Evolutionary conservation across 2,113 vertebrate genomes (phyloP), one percentile per base, ranked within the genome.

Genomic region (Chelonoidis abingdonii): DNA sequence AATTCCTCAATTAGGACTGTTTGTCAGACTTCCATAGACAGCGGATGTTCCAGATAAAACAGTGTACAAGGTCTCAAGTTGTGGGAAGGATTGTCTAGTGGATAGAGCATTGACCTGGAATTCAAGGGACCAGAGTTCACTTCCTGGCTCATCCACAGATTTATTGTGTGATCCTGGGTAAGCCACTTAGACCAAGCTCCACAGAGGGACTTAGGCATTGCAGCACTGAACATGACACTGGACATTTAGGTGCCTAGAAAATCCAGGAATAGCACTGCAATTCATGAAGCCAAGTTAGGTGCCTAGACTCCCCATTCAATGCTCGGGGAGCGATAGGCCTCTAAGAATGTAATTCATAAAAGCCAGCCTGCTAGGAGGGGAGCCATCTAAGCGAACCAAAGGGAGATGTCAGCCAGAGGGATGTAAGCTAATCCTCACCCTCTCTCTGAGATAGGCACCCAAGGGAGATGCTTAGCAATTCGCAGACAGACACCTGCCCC

Each of bases 121-220:
- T 10, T 21, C 25, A 2, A 69, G 35, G 62, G 31, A 69, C 13
- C 62, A n/a, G 59, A 14, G 35, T 65, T 65, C 31, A 65, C 31
- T 38, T 80, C 29, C 44, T 47, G 38, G 52, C 6, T 79, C 78
- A 21, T 59, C 92, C 24, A 38, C 24, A 5, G 9, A 2, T 7
- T 0, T 2, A 75, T 35, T 8, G 65, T 41, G 0, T 14, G 22
- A 52, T 65, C 56, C 38, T 0, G 8, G 49, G n/a, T 22, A 53
- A 69, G 27, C 31, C 62, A 69, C 62, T 69, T 69, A n/a, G 14
- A 14, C 8, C 8, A 3, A 35, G 14, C n/a, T n/a, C 62, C 35
- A n/a, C 17, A 69, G 19, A 69, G 62, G 35, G 62, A n/a, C 35
- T 9, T n/a, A 31, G 35, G 35, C 16, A 21, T n/a, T 69, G 17